Percentiles rank a stretch among this genome's conserved stretches.
Evolutionary conservation across 30 jellyfish, hydroid and myxozoan species (phyloP).

Genomic region (Aurelia aurita): DNA sequence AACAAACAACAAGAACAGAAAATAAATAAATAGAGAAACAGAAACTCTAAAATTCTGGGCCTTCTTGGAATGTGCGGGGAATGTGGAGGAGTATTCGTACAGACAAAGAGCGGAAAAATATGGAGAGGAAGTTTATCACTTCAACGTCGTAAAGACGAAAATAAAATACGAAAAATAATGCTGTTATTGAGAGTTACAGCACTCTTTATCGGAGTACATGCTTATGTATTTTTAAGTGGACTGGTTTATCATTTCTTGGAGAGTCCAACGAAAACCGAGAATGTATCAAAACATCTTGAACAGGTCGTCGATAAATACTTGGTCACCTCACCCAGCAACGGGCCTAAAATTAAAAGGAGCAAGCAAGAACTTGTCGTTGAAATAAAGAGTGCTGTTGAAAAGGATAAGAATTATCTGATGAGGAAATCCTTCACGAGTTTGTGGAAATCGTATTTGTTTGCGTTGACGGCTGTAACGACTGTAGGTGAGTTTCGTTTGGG

Average conservation of each 20-base stretch:
- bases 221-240: slow-evolving; percentile 50
- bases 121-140: too few species aligned
- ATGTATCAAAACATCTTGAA: not conserved
- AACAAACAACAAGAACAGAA: too few species aligned
- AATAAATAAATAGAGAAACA: too few species aligned
- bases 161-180: not conserved
- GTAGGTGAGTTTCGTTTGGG: slow-evolving; percentile 41
- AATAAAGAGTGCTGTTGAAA: slow-evolving; percentile 34
- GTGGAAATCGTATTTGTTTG: slow-evolving; percentile 64
- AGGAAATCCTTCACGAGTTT: slow-evolving; percentile 35
- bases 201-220: slow-evolving; percentile 48
- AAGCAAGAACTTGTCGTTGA: slow-evolving; percentile 18
- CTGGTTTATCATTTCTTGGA: slow-evolving; percentile 54
- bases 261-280: slow-evolving; percentile 5
- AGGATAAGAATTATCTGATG: slow-evolving; percentile 8
- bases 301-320: slow-evolving; percentile 24
- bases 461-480: slow-evolving; percentile 66
- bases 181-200: slow-evolving; percentile 13
- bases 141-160: too few species aligned
- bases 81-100: too few species aligned
- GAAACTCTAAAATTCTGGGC: too few species aligned
- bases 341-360: slow-evolving; percentile 47
- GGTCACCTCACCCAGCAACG: not conserved
- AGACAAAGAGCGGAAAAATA: too few species aligned
- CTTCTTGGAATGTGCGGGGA: too few species aligned